A percentile compares a stretch with the other conserved stretches of the same genome.
Conservation (phyloP, 2,113 vertebrate genomes). For the Ciconia stormi region DNA sequence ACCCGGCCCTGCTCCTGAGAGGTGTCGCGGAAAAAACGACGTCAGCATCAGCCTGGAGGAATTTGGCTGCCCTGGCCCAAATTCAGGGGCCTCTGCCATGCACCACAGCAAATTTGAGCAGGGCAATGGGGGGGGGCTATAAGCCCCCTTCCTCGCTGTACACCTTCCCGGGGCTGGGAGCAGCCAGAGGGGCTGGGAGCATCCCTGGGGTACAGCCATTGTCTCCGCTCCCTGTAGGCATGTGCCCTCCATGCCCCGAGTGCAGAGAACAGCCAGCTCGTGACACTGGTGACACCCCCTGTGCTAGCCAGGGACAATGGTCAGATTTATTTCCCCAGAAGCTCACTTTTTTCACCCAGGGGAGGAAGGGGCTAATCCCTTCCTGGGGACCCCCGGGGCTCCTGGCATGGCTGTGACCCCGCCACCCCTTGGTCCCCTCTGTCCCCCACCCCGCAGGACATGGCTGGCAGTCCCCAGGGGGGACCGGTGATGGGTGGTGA, state of each 20-base stretch:
- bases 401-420: not conserved
- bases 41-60: not conserved
- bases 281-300: not conserved
- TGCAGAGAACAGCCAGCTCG: not conserved
- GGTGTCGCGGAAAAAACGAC: constrained; percentile 18
- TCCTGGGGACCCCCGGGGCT: not conserved
- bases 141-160: not conserved
- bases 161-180: rapidly evolving
- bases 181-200: not conserved
- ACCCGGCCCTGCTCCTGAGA: not conserved
- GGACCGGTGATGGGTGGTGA: rapidly evolving
- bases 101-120: not conserved
- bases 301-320: not conserved
- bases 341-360: not conserved
- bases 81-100: not conserved
- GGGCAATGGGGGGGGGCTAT: not conserved
- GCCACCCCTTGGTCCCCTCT: not conserved
- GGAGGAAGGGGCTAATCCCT: not conserved
- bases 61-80: not conserved
- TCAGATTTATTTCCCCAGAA: not conserved
- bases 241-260: rapidly evolving
- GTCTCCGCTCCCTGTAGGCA: not conserved
- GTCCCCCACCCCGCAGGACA: not conserved
- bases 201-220: not conserved
- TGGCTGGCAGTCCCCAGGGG: not conserved